These are phyloP conservation scores for Parazoanthus swiftii DNA, from an alignment of 92 coral and sea anemone species.

Conservation along the genomic window DNA sequence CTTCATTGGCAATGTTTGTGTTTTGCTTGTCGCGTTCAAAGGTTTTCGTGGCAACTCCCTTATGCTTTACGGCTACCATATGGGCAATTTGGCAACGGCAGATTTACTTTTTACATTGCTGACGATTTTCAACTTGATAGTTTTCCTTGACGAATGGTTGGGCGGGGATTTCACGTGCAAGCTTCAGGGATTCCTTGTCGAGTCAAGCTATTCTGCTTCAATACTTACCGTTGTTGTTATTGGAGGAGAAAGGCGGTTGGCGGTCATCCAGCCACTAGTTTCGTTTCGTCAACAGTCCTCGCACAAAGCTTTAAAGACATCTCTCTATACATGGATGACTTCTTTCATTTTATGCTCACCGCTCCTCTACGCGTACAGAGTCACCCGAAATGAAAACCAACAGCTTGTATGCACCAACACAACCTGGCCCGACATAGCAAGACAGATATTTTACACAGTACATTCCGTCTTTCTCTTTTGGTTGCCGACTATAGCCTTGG, in stretches of 20 bases:
- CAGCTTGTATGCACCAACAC: slow-evolving; percentile 26
- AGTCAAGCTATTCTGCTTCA: slow-evolving; percentile 48
- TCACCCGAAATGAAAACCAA: not conserved
- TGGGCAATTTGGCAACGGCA: slow-evolving; percentile 49
- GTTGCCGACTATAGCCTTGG: not conserved
- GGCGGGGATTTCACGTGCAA: slow-evolving; percentile 49
- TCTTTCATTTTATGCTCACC: slow-evolving; percentile 47
- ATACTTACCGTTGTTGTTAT: slow-evolving; percentile 47
- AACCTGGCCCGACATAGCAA: slow-evolving; percentile 34
- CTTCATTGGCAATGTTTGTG: slow-evolving; percentile 42
- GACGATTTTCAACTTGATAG: slow-evolving; percentile 21
- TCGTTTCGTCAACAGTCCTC: slow-evolving; percentile 9
- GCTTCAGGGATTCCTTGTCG: slow-evolving; percentile 51
- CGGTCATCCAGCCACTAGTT: slow-evolving; percentile 39
- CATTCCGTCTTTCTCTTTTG: slow-evolving; percentile 39
- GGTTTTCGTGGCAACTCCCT: not conserved
- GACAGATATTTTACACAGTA: slow-evolving; percentile 45
- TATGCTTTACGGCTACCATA: slow-evolving; percentile 32
- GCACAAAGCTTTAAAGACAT: slow-evolving; percentile 4
- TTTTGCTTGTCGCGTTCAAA: slow-evolving; percentile 34
- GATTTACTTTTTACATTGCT: slow-evolving; percentile 50
- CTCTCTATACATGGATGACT: slow-evolving; percentile 21
- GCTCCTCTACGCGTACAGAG: slow-evolving; percentile 37
- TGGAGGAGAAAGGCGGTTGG: slow-evolving; percentile 37
- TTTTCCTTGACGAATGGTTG: slow-evolving; percentile 38